Conservation (phyloP, 1,140 invertebrate species). For the Anastrepha ludens region DNA sequence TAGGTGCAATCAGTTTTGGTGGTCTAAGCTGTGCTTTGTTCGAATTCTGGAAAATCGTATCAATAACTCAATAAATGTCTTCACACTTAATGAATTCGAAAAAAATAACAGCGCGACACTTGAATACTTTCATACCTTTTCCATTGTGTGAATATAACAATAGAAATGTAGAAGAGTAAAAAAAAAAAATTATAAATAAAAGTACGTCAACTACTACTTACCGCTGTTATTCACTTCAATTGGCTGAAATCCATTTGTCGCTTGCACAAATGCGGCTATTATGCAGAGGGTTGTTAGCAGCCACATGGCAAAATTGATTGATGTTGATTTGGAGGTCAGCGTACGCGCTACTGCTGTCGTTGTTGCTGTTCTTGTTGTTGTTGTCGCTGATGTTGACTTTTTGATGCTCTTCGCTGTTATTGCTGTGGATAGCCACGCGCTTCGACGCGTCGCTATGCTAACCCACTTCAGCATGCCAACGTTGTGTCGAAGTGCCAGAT, state of each 20-base stretch:
- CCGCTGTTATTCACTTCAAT: slow-evolving; percentile 55
- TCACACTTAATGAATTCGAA: slow-evolving; percentile 21
- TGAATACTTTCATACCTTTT: neutral
- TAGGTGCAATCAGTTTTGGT: neutral
- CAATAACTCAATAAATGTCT: neutral
- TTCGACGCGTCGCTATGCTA: slow-evolving; percentile 12
- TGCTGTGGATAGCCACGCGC: slow-evolving; percentile 33
- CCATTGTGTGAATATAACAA: neutral
- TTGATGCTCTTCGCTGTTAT: slow-evolving; percentile 63
- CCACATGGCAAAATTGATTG: slow-evolving; percentile 61
- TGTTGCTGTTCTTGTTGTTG: neutral
- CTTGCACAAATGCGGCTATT: slow-evolving; percentile 71
- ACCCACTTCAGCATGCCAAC: slow-evolving; percentile 29
- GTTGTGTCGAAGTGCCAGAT: neutral
- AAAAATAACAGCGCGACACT: neutral
- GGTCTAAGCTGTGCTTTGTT: neutral
- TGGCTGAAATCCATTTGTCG: slow-evolving; percentile 74
- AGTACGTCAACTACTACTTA: neutral
- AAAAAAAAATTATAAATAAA: slow-evolving; percentile 11
- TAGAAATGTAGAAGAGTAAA: neutral
- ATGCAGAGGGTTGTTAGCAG: slow-evolving; percentile 66
- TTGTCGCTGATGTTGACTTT: slow-evolving; percentile 54
- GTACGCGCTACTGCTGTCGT: slow-evolving; percentile 24
- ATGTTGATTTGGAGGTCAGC: slow-evolving; percentile 56
- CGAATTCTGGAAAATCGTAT: neutral